Base-by-base conservation (phyloP, 2,113 vertebrate species). In the Pelvicachromis taeniatus region DNA sequence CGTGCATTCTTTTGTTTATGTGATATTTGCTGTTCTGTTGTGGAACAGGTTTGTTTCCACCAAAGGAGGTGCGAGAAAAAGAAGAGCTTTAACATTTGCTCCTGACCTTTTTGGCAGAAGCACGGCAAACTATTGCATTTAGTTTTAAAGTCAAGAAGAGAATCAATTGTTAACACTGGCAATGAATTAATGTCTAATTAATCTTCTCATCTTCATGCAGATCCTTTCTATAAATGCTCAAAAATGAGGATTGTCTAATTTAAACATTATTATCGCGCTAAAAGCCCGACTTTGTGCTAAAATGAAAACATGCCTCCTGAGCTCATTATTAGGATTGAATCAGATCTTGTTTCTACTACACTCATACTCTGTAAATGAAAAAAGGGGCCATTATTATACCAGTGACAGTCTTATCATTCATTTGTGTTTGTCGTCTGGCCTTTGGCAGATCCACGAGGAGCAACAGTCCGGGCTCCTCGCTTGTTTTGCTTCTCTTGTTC, bases 391-490 rank as follows among this genome's bases (percentile, higher is more conserved):
- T 48, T 38, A 40, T 80, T 38, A 40, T 80, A 85, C 70, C 89
- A 84, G 21, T n/a, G 50, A 65, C 55, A 53, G 63, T 73, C 78
- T 88, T 84, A 92, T 93, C 88, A 63, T 40, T 81, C 55, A 78
- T 14, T 75, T 17, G 81, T 70, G 54, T 87, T 81, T 79, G 54
- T 90, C 53, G 16, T 73, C 80, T 33, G 38, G 81, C 56, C 54
- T 87, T 85, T 90, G 86, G 90, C 89, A 89, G 78, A 40, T 77
- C 33, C 56, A 48, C 5, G 10, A 84, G 61, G 80, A 88, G 78
- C 81, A 85, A 23, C 80, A 21, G 81, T 85, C 61, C 38, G 3
- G 81, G 61, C 68, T 83, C 75, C 77, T 86, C 26, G 16, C 23
- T 54, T 85, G 78, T 86, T 91, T 87, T 85, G 63, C 75, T 78